phyloP scores from a whole-genome alignment of 64 coral and sea anemone genomes.

The Actinia equina region DNA sequence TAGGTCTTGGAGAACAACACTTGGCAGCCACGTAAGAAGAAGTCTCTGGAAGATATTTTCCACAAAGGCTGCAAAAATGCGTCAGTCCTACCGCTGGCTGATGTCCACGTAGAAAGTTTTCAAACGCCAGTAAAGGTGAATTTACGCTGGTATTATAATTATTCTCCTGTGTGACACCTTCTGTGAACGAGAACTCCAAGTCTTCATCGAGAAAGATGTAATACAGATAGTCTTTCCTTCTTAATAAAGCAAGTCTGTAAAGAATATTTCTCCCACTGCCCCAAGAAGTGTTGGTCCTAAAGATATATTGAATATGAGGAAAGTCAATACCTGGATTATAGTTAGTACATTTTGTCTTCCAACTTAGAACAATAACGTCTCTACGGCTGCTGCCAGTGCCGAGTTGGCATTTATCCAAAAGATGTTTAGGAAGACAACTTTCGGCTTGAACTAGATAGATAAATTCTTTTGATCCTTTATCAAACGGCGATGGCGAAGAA shows the following conservation, averaged over 20 bases:
- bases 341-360: conserved; percentile 41
- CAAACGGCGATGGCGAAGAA: neutral
- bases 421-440: conserved; percentile 59
- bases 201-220: conserved; percentile 89
- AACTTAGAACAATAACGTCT: conserved; percentile 72
- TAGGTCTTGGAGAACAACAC: conserved; percentile 64
- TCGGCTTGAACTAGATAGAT: conserved; percentile 79
- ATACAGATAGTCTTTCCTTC: conserved; percentile 50
- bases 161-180: conserved; percentile 11
- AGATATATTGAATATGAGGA: conserved; percentile 49
- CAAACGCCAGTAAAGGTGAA: conserved; percentile 62
- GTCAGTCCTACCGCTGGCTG: conserved; percentile 71
- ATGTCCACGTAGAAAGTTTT: conserved; percentile 65
- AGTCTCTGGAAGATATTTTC: conserved; percentile 35
- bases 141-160: neutral
- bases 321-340: conserved; percentile 26
- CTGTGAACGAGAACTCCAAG: conserved; percentile 71
- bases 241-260: conserved; percentile 34
- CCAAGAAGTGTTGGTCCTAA: conserved; percentile 62
- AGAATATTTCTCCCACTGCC: conserved; percentile 73
- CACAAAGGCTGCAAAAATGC: conserved; percentile 81
- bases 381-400: conserved; percentile 39
- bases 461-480: conserved; percentile 28
- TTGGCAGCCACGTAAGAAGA: conserved; percentile 35
- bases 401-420: conserved; percentile 30